Conservation (phyloP, 2,113 vertebrate species). For the Anhinga rufa region DNA sequence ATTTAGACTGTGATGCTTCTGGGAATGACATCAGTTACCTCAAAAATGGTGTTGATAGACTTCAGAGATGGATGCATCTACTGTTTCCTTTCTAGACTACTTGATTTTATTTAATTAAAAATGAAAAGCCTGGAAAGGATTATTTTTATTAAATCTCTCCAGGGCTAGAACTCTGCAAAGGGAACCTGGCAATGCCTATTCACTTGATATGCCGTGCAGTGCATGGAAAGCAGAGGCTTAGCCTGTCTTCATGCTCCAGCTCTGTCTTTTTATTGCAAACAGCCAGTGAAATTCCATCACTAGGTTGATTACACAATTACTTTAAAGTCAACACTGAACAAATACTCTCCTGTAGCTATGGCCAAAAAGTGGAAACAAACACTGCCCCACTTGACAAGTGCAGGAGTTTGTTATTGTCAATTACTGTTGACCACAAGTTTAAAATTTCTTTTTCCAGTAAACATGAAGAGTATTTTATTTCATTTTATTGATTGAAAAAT, state of each 20-base stretch:
- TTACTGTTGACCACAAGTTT: conserved; percentile 44
- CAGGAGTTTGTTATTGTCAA: conserved; percentile 44
- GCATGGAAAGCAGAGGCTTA: background rate
- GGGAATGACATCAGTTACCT: background rate
- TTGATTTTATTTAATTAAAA: conserved; percentile 10
- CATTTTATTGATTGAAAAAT: conserved; percentile 66
- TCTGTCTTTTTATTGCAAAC: conserved; percentile 12
- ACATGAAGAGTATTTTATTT: conserved; percentile 67
- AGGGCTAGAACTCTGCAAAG: background rate
- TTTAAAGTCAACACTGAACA: conserved; percentile 57
- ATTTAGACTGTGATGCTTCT: background rate
- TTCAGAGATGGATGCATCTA: background rate
- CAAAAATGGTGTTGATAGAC: background rate
- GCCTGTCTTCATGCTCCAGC: background rate
- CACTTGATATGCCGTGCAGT: background rate
- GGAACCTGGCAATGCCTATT: background rate
- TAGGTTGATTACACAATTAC: conserved; percentile 50
- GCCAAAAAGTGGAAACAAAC: conserved; percentile 53
- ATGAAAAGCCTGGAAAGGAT: background rate
- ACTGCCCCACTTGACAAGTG: conserved; percentile 46
- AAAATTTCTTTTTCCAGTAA: conserved; percentile 63
- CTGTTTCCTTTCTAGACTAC: background rate
- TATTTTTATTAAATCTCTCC: background rate
- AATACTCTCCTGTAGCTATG: conserved; percentile 41
- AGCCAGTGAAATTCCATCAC: conserved; percentile 13